phyloP scores from a whole-genome alignment of 2,113 vertebrate species.

The Herpailurus yagouaroundi region DNA sequence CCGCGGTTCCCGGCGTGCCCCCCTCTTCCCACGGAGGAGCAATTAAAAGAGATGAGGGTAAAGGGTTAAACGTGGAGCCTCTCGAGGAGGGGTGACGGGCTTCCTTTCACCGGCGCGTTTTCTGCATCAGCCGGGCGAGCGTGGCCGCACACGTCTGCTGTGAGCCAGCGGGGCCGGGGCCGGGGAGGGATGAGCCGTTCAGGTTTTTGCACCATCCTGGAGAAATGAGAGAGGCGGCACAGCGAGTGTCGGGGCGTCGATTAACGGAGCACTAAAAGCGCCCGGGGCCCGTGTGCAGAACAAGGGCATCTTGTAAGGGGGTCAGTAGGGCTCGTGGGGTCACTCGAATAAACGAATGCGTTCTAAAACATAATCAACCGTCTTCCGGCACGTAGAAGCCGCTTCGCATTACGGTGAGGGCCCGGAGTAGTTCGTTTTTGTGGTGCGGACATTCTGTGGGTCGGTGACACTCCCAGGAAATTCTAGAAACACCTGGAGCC shows the following conservation, averaged over 20 bases:
- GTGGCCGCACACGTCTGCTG: constrained; percentile 71
- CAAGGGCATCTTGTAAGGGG: not conserved
- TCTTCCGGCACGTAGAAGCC: no score
- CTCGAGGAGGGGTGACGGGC: constrained; percentile 71
- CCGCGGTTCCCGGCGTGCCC: constrained; percentile 41
- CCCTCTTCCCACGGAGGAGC: constrained; percentile 70
- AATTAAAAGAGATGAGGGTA: constrained; percentile 85
- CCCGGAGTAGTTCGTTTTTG: not conserved
- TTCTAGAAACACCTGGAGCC: not conserved
- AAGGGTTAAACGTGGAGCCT: constrained; percentile 77
- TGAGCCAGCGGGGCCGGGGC: not conserved
- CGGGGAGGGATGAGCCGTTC: not conserved
- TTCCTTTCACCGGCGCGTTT: constrained; percentile 70
- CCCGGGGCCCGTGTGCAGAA: not conserved
- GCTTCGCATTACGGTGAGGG: rapidly evolving
- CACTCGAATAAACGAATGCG: rapidly evolving
- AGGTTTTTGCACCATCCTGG: constrained; percentile 44
- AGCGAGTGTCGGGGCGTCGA: constrained; percentile 52
- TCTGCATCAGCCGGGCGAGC: constrained; percentile 73
- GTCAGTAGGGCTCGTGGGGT: rapidly evolving
- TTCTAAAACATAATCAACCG: not conserved
- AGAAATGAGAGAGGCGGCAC: constrained; percentile 71
- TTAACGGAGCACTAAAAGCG: not conserved
- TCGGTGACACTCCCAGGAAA: no score
- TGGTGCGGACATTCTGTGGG: rapidly evolving